A percentile compares a stretch with the other conserved stretches of the same genome.
These are phyloP conservation scores for Microtus montanus DNA, from an alignment of 2,113 vertebrate genomes.

Conservation along the genomic window DNA sequence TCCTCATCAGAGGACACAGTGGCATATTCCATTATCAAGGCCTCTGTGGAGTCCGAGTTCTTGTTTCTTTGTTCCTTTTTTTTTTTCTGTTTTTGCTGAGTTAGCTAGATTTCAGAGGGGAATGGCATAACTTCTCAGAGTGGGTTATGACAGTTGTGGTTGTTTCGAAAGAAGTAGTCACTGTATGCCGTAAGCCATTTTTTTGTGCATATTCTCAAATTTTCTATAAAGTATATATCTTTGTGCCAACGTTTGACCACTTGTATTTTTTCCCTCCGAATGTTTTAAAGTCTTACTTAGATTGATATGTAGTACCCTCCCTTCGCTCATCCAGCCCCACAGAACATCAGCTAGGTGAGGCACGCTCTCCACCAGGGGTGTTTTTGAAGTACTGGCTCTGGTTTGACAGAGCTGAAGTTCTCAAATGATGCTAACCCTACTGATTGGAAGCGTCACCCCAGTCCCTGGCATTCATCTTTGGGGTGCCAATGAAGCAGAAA, in stretches of 20 bases:
- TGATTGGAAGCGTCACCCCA: no score
- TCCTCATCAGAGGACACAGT: background rate
- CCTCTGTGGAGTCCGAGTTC: background rate
- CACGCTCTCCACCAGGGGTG: background rate
- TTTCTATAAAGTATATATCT: conserved; percentile 1
- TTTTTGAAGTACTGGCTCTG: conserved; percentile 1
- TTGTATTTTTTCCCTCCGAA: background rate
- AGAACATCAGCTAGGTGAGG: background rate
- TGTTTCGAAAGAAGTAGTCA: background rate
- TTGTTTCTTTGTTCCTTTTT: background rate
- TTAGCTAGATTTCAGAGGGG: background rate
- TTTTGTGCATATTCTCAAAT: background rate
- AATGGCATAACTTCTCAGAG: background rate
- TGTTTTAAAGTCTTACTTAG: background rate
- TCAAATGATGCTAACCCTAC: background rate
- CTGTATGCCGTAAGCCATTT: background rate
- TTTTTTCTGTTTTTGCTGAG: background rate
- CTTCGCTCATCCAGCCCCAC: background rate
- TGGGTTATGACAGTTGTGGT: background rate
- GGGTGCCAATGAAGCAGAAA: no score
- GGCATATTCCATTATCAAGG: background rate
- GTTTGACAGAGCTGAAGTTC: background rate
- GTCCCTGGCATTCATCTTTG: no score
- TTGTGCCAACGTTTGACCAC: background rate
- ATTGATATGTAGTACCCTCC: background rate